A percentile compares a stretch with the other conserved stretches of the same genome.
Conservation (phyloP, 1,140 invertebrate species). For the Thaumatotibia leucotreta region DNA sequence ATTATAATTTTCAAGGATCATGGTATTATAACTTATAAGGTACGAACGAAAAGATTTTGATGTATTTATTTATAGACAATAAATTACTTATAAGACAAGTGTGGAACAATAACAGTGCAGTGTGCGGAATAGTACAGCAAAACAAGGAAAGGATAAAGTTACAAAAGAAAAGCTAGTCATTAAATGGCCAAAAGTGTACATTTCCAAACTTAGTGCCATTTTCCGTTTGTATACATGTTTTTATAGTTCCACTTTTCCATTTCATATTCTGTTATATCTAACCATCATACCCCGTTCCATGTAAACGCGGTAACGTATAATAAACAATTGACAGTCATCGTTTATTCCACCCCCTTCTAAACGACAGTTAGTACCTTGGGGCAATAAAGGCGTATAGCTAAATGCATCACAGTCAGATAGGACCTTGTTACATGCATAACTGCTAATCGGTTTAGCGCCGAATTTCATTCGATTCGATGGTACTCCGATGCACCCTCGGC, state of each 20-base stretch:
- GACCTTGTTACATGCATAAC: background rate
- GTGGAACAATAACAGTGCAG: too few species aligned
- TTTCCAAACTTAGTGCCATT: too few species aligned
- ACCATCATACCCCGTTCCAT: background rate
- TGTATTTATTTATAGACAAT: too few species aligned
- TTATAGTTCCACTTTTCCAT: background rate
- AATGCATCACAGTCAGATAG: background rate
- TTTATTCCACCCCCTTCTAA: background rate
- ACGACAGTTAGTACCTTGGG: background rate
- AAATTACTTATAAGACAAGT: too few species aligned
- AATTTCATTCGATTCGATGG: slow-evolving; percentile 5
- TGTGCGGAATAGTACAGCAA: too few species aligned
- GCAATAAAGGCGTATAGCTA: background rate
- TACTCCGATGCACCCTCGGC: background rate
- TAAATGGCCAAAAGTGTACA: too few species aligned
- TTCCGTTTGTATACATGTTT: too few species aligned
- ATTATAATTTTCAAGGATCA: too few species aligned
- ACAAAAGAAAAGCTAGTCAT: too few species aligned
- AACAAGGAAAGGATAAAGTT: too few species aligned
- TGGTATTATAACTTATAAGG: too few species aligned
- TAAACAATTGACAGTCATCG: background rate
- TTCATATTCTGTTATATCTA: background rate
- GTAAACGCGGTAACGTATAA: background rate
- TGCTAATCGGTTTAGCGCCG: background rate
- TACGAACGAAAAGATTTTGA: too few species aligned